These are phyloP conservation scores for Zeuzera pyrina DNA, from an alignment of 2,888 invertebrate genomes.

Conservation along the genomic window DNA sequence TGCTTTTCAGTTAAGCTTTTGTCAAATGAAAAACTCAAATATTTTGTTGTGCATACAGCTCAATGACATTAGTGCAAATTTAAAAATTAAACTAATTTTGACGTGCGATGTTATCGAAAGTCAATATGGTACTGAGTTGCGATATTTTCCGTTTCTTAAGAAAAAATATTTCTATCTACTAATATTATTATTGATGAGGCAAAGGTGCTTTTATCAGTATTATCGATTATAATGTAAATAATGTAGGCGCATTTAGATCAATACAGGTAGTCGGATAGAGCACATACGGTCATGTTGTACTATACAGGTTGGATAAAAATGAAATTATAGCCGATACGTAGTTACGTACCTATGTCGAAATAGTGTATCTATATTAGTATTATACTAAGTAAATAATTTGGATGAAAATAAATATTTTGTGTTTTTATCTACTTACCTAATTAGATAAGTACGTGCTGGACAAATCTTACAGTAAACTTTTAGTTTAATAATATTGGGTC, in stretches of 20 bases:
- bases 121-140: slow-evolving; percentile 28
- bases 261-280: no score
- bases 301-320: no score
- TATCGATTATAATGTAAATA: slow-evolving; percentile 43
- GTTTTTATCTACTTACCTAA: no score
- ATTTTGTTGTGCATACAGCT: slow-evolving; percentile 47
- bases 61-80: slow-evolving; percentile 29
- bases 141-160: slow-evolving; percentile 23
- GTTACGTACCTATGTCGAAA: no score
- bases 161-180: slow-evolving; percentile 41
- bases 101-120: slow-evolving; percentile 26
- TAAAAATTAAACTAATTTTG: slow-evolving; percentile 23
- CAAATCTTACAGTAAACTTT: no score
- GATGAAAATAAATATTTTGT: no score
- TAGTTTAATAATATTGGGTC: no score
- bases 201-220: slow-evolving; percentile 27
- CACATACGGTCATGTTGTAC: no score
- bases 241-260: slow-evolving; percentile 26
- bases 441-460: no score
- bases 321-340: no score
- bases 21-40: slow-evolving; percentile 61
- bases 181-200: slow-evolving; percentile 30
- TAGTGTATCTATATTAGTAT: no score
- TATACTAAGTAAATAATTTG: no score
- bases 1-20: slow-evolving; percentile 22